Conservation (phyloP, 2,888 invertebrate species). For the Germaria angustata region DNA sequence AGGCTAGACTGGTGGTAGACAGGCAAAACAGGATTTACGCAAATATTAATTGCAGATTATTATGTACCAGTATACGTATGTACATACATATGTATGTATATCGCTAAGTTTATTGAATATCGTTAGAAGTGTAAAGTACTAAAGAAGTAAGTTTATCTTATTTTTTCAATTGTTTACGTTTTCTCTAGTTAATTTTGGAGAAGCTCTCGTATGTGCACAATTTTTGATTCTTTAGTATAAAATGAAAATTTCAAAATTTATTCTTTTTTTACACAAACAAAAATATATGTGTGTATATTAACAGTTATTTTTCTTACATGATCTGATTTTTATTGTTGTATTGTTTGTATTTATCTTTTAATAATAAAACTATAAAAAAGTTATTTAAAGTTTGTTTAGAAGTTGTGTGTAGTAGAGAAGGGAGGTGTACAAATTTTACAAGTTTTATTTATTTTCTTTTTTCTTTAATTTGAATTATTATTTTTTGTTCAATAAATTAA, state of each 20-base stretch:
- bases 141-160: no score
- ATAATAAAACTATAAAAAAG: conserved; percentile 44
- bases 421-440: conserved; percentile 44
- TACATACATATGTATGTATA: no score
- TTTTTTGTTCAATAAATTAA: conserved; percentile 7
- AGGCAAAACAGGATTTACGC: no score
- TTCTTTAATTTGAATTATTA: background rate
- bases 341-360: background rate
- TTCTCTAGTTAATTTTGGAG: background rate
- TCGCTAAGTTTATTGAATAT: no score
- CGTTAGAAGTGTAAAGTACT: no score
- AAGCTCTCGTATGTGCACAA: background rate
- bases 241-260: conserved; percentile 12
- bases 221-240: conserved; percentile 12
- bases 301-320: conserved; percentile 33
- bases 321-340: conserved; percentile 3
- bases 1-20: no score
- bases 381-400: conserved; percentile 14
- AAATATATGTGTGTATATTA: background rate
- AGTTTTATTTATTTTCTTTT: background rate
- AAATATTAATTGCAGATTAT: no score
- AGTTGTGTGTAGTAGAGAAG: conserved; percentile 3
- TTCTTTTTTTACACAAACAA: background rate
- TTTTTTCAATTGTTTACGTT: no score
- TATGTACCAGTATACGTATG: no score